A percentile compares a stretch with the other conserved stretches of the same genome.
These are phyloP conservation scores for Seira ritae DNA, from an alignment of 2,888 invertebrate genomes.

Conservation along the genomic window DNA sequence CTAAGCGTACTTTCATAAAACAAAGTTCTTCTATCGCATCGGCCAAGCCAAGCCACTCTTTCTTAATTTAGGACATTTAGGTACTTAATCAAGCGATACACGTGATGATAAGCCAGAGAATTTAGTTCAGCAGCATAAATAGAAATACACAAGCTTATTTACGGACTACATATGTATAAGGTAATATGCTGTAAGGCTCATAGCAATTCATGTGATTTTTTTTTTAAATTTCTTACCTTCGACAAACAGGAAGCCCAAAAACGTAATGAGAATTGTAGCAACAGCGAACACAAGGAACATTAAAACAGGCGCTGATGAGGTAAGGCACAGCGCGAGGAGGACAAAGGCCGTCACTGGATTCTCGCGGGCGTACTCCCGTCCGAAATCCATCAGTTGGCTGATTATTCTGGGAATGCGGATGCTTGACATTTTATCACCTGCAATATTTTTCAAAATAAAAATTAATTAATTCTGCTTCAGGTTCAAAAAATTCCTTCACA, in stretches of 20 bases:
- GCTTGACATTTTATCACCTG: constrained; percentile 65
- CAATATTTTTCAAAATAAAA: constrained; percentile 2
- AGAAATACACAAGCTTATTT: background rate
- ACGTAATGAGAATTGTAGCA: constrained; percentile 64
- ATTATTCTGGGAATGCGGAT: constrained; percentile 61
- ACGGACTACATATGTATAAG: background rate
- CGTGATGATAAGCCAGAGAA: constrained; percentile 11
- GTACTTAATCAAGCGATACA: constrained; percentile 43
- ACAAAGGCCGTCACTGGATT: constrained; percentile 65
- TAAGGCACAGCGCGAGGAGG: constrained; percentile 61
- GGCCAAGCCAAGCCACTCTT: too few relatives aligned
- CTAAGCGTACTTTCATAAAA: too few relatives aligned
- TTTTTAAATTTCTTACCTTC: constrained; percentile 55
- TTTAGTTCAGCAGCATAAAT: background rate
- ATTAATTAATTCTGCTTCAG: too few relatives aligned
- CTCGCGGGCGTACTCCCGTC: constrained; percentile 63
- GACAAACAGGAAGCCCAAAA: constrained; percentile 68
- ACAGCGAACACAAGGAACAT: constrained; percentile 67
- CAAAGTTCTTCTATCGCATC: too few relatives aligned
- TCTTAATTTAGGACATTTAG: background rate
- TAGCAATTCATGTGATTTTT: background rate
- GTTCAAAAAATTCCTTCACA: too few relatives aligned
- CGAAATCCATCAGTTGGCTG: constrained; percentile 55
- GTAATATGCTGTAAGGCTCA: background rate
- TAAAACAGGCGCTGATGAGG: constrained; percentile 63